These are phyloP conservation scores for Drosophila gaucha DNA, from an alignment of 2,888 invertebrate species.

Conservation along the genomic window DNA sequence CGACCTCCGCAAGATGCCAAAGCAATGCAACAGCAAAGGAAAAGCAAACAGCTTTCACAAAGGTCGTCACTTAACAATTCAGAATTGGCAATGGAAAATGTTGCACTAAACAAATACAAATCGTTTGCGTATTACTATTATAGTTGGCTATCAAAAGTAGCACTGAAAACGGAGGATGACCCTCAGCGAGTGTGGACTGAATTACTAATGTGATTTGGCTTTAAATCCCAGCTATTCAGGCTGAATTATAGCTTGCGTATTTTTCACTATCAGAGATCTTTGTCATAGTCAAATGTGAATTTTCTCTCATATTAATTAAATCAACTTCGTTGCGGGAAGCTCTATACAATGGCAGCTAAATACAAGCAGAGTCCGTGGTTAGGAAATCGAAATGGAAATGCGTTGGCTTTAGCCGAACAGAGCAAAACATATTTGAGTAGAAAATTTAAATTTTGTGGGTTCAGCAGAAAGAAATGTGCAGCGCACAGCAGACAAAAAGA, in stretches of 20 bases:
- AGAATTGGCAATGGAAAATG: neutral
- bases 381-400: neutral
- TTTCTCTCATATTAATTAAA: too few relatives aligned
- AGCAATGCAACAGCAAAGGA: conserved; percentile 9
- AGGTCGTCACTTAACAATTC: conserved; percentile 10
- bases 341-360: too few relatives aligned
- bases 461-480: conserved; percentile 30
- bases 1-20: conserved; percentile 7
- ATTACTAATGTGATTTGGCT: neutral
- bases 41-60: neutral
- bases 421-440: conserved; percentile 12
- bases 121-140: neutral
- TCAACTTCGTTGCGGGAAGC: too few relatives aligned
- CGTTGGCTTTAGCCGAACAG: neutral
- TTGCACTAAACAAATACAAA: neutral
- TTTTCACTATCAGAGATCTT: too few relatives aligned
- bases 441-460: conserved; percentile 41
- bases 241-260: too few relatives aligned
- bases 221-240: neutral
- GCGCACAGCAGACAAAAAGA: conserved; percentile 10
- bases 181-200: neutral
- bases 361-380: neutral
- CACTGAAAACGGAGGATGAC: neutral
- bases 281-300: too few relatives aligned
- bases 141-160: neutral